Percentiles rank a stretch among this genome's conserved stretches.
phyloP scores from a whole-genome alignment of 2,888 invertebrate genomes.

The Galerucella pusilla region DNA sequence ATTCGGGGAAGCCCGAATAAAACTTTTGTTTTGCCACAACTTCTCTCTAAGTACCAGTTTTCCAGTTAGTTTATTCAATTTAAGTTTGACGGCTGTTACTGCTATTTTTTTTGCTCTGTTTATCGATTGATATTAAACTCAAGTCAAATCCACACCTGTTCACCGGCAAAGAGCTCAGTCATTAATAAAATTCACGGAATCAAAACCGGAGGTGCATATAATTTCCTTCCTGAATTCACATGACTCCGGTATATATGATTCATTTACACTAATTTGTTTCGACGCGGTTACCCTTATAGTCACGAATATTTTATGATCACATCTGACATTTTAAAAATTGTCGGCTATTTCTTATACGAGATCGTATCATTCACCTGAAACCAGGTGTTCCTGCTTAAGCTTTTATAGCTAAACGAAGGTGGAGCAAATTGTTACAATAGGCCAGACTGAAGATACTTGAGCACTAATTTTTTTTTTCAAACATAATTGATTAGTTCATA shows the following conservation, averaged over 20 bases:
- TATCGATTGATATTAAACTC: not conserved
- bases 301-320: constrained; percentile 38
- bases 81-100: not conserved
- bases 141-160: not conserved
- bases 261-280: constrained; percentile 39
- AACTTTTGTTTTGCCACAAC: too few species aligned
- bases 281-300: constrained; percentile 26
- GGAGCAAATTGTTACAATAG: not conserved
- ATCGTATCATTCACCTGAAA: constrained; percentile 24
- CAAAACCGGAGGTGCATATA: constrained; percentile 33
- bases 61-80: too few species aligned
- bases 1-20: not conserved
- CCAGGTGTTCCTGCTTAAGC: constrained; percentile 25
- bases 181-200: constrained; percentile 30
- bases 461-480: not conserved
- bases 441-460: not conserved
- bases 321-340: constrained; percentile 38
- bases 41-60: too few species aligned
- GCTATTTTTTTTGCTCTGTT: not conserved
- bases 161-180: not conserved
- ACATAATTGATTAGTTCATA: too few species aligned
- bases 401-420: constrained; percentile 1
- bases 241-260: constrained; percentile 26
- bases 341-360: constrained; percentile 35
- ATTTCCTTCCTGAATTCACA: constrained; percentile 35